Conservation (phyloP, 2,113 vertebrate species). For the Centropus bengalensis region DNA sequence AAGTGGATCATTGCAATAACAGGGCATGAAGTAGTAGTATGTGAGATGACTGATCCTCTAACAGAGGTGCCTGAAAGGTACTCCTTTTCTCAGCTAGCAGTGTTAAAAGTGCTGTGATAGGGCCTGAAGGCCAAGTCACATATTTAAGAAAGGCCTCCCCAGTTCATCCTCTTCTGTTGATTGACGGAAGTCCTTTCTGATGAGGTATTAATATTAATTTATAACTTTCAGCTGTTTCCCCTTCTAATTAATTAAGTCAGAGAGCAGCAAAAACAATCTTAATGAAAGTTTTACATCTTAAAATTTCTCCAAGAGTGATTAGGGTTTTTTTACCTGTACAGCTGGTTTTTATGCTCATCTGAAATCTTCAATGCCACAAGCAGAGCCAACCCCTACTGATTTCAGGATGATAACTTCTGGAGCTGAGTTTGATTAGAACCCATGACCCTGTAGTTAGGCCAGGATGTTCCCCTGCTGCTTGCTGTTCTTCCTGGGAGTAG, state of each 20-base stretch:
- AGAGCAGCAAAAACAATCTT: slow-evolving; percentile 52
- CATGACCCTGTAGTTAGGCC: background rate
- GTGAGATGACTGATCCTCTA: background rate
- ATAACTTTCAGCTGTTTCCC: slow-evolving; percentile 37
- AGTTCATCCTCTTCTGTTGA: background rate
- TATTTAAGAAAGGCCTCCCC: slow-evolving; percentile 8
- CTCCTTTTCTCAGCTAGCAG: background rate
- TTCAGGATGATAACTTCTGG: background rate
- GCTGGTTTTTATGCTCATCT: background rate
- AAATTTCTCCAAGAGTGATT: slow-evolving; percentile 8
- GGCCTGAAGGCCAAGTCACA: slow-evolving; percentile 13
- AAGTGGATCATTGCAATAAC: background rate
- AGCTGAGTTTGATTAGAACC: background rate
- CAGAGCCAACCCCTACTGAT: background rate
- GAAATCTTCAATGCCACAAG: background rate
- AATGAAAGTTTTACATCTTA: slow-evolving; percentile 50
- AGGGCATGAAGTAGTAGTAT: background rate
- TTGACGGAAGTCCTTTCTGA: slow-evolving; percentile 22
- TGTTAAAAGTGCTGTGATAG: background rate
- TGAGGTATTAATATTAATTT: slow-evolving; percentile 56
- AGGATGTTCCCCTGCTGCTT: background rate
- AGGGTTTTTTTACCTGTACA: slow-evolving; percentile 7
- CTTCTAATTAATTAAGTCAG: slow-evolving; percentile 63
- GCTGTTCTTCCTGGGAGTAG: background rate
- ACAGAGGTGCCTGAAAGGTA: background rate